Base-by-base conservation (phyloP, 2,113 vertebrate genomes). In the Psilopsiagon aymara region DNA sequence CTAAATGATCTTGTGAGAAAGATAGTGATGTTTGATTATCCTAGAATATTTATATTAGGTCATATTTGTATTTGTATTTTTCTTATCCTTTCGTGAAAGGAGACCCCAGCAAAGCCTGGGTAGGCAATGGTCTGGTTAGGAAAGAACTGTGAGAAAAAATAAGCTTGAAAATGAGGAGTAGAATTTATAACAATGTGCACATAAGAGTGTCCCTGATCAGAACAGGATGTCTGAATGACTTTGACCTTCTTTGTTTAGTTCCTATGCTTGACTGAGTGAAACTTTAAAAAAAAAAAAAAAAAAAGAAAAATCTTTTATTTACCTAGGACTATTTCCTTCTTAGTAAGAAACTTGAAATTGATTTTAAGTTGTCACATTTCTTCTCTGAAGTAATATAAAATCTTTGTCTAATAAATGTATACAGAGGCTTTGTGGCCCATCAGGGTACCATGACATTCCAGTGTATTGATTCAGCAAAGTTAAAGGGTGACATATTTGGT, bases 361-460 rank as follows among this genome's bases (percentile, higher is more conserved):
- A 97, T 97, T 97, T 94, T 95, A 88, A 79, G 82, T 90, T 90
- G 91, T 87, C 90, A 94, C 37, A 49, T 95, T 95, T 87, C 94
- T 94, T 96, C 75, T 92, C 89, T 87, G 83, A 95, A 96, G 89
- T 95, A 96, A 85, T 95, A 94, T 70, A 91, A 97, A 97, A 96
- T 98, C 96, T 97, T 96, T 97, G 95, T 98, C 91, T 97, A 93
- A 96, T 97, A 97, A 97, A 97, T 97, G 95, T 94, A 92, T 94
- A 95, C 64, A 97, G 94, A 96, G 94, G 91, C 94, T 98, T 97
- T 98, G 97, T 98, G 95, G 96, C 96, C 92, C 97, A 97, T 97
- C 96, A 97, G 97, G 97, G 98, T 96, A 96, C 96, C 92, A 95
- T 98, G 98, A 95, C 97, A 98, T 98, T 97, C 96, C 95, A 93